Base-by-base conservation (phyloP, 1,140 invertebrate species). In the Bathynomus jamesi region DNA sequence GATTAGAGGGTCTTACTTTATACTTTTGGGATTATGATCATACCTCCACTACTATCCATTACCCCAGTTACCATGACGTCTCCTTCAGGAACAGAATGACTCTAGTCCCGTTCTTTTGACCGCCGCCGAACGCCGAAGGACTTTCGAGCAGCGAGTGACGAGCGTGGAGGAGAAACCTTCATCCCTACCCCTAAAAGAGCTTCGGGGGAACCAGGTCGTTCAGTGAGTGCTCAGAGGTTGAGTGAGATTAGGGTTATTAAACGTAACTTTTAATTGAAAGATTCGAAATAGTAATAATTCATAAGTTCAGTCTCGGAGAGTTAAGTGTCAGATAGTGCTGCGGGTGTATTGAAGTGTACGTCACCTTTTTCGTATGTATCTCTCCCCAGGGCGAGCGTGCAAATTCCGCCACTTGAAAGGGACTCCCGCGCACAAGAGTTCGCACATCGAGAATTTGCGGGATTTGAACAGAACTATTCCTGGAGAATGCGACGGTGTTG, bases 361-460 rank as follows among this genome's bases (percentile, higher is more conserved):
- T n/a, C n/a, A n/a, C n/a, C n/a, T n/a, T n/a, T n/a, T n/a, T n/a
- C 11, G 29, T 21, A 28, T 28, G 28, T 10, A n/a, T 61, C n/a
- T 67, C 24, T 29, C 82, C 80, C 11, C 76, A 91, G 90, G 92
- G 61, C 90, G 91, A 79, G 91, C 94, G 62, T 94, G 93, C 0
- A 97, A 98, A 82, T 97, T 94, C 80, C 87, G 94, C 11, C 94
- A 96, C 80, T 82, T 97, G 72, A 95, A 95, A 81, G 94, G 93
- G 30, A 93, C 91, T 5, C 87, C 92, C 1, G 88, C 89, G 7
- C 93, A 95, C 81, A 94, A 95, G 83, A 93, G 90, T 21, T 89
- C 88, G 0, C 92, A 96, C 78, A 92, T 97, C 76, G 94, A 96
- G 80, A 97, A 97, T 81, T 87, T 97, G 65, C 87, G 92, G 63